A percentile compares a stretch with the other conserved stretches of the same genome.
Evolutionary conservation across 2,113 vertebrate genomes (phyloP).

Genomic region (Myrmophylax atrothorax): DNA sequence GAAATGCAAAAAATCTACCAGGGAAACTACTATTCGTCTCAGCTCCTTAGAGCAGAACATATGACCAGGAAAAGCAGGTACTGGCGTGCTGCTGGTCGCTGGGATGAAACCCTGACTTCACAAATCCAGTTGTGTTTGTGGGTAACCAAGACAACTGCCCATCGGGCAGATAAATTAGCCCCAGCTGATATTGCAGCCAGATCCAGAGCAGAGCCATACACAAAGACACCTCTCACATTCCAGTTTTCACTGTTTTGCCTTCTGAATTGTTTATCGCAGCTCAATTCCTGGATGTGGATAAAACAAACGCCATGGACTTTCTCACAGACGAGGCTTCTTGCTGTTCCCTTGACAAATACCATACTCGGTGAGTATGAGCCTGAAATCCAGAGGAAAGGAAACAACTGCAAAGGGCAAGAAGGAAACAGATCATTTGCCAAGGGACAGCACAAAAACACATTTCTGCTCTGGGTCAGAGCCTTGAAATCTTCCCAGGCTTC

Average conservation of each 20-base stretch:
- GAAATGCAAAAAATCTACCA: background rate
- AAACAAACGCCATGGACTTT: conserved; percentile 62
- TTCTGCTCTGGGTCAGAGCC: conserved; percentile 14
- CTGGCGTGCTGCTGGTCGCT: background rate
- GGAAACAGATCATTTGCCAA: conserved; percentile 61
- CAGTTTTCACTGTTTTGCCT: conserved; percentile 57
- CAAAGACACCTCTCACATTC: conserved; percentile 51
- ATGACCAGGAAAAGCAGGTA: background rate
- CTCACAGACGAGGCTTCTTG: conserved; percentile 43
- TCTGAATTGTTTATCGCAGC: conserved; percentile 51
- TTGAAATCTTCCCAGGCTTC: conserved; percentile 39
- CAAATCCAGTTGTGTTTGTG: background rate
- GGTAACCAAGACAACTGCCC: background rate
- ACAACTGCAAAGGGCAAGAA: conserved; percentile 60
- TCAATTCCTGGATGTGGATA: conserved; percentile 68
- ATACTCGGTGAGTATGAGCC: conserved; percentile 28
- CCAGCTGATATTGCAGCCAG: background rate
- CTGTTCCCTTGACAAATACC: conserved; percentile 58
- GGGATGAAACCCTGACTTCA: background rate
- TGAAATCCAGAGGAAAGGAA: conserved; percentile 53
- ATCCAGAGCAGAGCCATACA: background rate
- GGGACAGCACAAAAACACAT: conserved; percentile 54
- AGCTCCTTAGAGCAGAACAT: background rate
- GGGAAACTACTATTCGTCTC: background rate
- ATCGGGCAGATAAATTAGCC: background rate